Percentiles rank a stretch among this genome's conserved stretches.
These are phyloP conservation scores for Antechinus stuartii DNA, from an alignment of 2,113 vertebrate species.

Conservation along the genomic window DNA sequence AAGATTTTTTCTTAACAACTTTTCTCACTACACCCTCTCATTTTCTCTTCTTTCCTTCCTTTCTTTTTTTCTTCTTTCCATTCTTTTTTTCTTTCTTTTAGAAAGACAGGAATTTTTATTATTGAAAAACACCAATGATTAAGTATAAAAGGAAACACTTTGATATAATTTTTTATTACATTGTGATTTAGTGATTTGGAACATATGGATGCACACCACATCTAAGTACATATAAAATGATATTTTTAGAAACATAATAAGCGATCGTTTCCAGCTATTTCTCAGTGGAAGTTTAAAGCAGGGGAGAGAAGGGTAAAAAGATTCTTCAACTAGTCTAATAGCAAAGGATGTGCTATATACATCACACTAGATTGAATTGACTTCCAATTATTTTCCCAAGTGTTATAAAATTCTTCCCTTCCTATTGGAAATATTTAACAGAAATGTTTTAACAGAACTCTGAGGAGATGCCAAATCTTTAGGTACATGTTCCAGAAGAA, in stretches of 20 bases:
- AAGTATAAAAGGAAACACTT: background rate
- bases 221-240: background rate
- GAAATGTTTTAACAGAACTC: no score
- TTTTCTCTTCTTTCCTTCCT: no score
- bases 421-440: no score
- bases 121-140: background rate
- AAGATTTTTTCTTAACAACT: background rate
- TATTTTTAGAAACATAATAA: background rate
- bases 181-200: background rate
- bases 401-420: no score
- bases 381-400: background rate
- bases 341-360: no score
- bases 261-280: background rate
- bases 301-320: no score
- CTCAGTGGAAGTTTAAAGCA: background rate
- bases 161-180: background rate
- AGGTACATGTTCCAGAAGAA: no score
- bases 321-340: no score
- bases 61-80: no score
- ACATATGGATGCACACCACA: background rate
- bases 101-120: background rate
- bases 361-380: background rate
- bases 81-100: no score
- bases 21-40: background rate
- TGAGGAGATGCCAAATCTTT: no score